Evolutionary conservation across 2,888 invertebrate species (phyloP), one percentile per base, ranked within the genome.

Genomic region (Elgonia sp.): DNA sequence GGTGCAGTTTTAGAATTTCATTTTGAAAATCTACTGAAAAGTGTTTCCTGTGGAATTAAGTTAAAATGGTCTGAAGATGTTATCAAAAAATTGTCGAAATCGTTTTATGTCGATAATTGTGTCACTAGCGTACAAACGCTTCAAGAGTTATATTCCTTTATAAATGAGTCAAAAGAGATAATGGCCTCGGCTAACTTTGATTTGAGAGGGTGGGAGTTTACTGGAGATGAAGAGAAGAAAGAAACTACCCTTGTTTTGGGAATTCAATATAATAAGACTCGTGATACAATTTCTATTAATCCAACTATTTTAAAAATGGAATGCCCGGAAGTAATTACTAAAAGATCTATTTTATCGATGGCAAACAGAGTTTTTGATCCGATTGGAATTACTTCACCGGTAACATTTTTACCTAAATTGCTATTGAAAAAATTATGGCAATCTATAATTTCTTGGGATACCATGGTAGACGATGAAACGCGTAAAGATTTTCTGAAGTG

Each of bases 71-170:
- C 85, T 4, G 21, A 63, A 7, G 46, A 79, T 39, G 77, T 72
- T 9, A 81, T 89, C n/a, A 20, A 21, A 72, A 90, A 84, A 84
- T 82, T 84, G 18, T 40, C 67, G 77, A 89, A 89, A 37, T 87
- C 90, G 16, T 91, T 86, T 50, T 90, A 91, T 70, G 90, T 90
- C 0, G 90, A 91, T 62, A 91, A 90, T 65, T 91, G 91, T 46
- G 62, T 46, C 10, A 63, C 76, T n/a, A 87, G 87, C 39, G 87
- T 89, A 20, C 63, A 77, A 39, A 77, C 70, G 1, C 9, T 12
- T 16, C 65, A 85, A 40, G 69, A 89, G 39, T 55, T 84, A 46
- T 18, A 21, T 5, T 29, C 67, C 3, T 86, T 89, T 55, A 83
- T 87, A 14, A 14, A n/a, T 7, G 81, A 86, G 53, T 76, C 79